phyloP scores from a whole-genome alignment of 1,140 invertebrate species.

The Atta cephalotes region DNA sequence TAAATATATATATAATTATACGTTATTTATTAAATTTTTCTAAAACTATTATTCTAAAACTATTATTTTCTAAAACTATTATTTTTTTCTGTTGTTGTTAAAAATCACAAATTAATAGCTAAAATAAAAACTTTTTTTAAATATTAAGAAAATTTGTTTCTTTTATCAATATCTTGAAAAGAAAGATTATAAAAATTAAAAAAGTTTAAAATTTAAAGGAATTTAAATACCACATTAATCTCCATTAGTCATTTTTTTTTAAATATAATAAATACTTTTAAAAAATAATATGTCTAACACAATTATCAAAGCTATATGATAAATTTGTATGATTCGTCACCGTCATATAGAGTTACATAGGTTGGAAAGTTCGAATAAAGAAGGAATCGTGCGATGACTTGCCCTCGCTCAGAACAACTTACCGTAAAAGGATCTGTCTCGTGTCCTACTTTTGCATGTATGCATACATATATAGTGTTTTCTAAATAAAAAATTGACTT shows the following conservation, averaged over 20 bases:
- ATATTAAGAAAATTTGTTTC: background rate
- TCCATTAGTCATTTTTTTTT: background rate
- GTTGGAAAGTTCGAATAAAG: constrained; percentile 66
- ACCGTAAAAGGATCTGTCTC: constrained; percentile 81
- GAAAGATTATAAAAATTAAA: background rate
- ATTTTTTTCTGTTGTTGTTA: background rate
- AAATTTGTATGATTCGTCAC: constrained; percentile 63
- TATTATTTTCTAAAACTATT: too few relatives aligned
- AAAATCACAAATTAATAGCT: background rate
- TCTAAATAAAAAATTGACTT: constrained; percentile 4
- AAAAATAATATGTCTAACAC: constrained; percentile 8
- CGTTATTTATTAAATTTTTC: too few relatives aligned
- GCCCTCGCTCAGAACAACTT: constrained; percentile 76
- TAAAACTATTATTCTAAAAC: too few relatives aligned
- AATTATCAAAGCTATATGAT: constrained; percentile 17
- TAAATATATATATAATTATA: background rate
- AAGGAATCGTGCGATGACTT: constrained; percentile 49
- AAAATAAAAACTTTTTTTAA: background rate
- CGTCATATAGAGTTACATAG: constrained; percentile 2
- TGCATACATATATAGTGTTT: background rate
- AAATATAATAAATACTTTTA: constrained; percentile 14
- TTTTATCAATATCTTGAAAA: background rate
- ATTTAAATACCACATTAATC: constrained; percentile 3
- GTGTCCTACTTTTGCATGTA: constrained; percentile 82
- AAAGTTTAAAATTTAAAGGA: background rate